Conservation (phyloP, 2,113 vertebrate genomes). For the Lycocorax pyrrhopterus region DNA sequence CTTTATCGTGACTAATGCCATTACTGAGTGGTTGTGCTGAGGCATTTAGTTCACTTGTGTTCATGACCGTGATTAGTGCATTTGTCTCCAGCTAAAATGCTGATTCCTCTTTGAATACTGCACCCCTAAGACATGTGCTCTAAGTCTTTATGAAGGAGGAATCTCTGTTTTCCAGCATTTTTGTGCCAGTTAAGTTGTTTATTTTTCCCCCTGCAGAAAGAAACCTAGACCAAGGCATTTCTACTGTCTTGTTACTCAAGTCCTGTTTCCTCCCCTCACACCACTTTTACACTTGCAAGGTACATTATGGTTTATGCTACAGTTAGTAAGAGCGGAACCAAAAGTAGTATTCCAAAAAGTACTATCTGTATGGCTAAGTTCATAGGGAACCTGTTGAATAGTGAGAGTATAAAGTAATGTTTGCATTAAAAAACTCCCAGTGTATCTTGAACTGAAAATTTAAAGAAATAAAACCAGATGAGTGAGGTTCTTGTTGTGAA, state of each 20-base stretch:
- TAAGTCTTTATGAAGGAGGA: not conserved
- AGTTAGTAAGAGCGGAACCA: not conserved
- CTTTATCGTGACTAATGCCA: constrained; percentile 50
- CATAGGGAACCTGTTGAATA: not conserved
- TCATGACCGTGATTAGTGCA: not conserved
- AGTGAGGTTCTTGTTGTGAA: not conserved
- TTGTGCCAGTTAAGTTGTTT: not conserved
- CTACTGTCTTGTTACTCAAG: not conserved
- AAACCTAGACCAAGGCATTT: not conserved
- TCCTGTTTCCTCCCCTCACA: not conserved
- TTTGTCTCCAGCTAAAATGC: constrained; percentile 53
- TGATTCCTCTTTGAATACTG: constrained; percentile 31
- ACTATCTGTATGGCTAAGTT: not conserved
- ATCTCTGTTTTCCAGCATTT: not conserved
- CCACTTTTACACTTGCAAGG: not conserved
- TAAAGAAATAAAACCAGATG: not conserved
- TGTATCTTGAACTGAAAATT: not conserved
- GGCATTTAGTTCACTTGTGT: constrained; percentile 21
- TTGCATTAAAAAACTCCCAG: not conserved
- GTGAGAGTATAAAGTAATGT: not conserved
- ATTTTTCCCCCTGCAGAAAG: not conserved
- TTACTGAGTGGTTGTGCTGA: constrained; percentile 40
- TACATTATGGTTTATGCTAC: not conserved
- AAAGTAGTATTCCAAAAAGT: not conserved
- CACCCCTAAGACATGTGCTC: not conserved